Conservation (phyloP, 2,888 invertebrate genomes). For the Athalia cordata region DNA sequence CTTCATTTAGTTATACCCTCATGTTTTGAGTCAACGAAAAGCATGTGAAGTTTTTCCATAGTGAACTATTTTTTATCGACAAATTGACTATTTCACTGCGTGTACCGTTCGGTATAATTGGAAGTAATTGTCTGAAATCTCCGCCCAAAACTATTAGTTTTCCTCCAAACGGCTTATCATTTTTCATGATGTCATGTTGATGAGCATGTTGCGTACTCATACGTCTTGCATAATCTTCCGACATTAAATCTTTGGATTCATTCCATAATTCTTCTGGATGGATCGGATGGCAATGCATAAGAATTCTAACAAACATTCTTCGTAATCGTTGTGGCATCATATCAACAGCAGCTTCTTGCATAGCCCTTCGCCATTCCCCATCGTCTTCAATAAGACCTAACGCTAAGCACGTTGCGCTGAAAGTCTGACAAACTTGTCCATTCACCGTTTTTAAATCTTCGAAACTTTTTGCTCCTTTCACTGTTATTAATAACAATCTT, state of each 20-base stretch:
- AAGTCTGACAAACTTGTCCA: constrained; percentile 57
- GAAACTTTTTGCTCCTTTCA: neutral
- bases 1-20: constrained; percentile 48
- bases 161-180: no score
- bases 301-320: constrained; percentile 61
- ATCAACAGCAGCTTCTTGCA: constrained; percentile 46
- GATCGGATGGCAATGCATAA: constrained; percentile 53
- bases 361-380: constrained; percentile 49
- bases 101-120: neutral
- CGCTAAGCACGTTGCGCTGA: constrained; percentile 57
- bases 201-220: constrained; percentile 25
- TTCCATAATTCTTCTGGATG: constrained; percentile 57
- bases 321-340: constrained; percentile 57
- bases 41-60: constrained; percentile 52
- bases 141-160: neutral
- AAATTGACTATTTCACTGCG: constrained; percentile 47
- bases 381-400: constrained; percentile 62
- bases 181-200: no score
- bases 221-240: no score
- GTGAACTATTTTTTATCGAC: constrained; percentile 54
- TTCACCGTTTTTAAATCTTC: constrained; percentile 57
- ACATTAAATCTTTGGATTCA: constrained; percentile 48
- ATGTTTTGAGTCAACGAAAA: constrained; percentile 51
- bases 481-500: neutral
- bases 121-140: constrained; percentile 39